A percentile compares a stretch with the other conserved stretches of the same genome.
Conservation (phyloP, 2,113 vertebrate genomes). For the Cryptomyrus ogoouensis region DNA sequence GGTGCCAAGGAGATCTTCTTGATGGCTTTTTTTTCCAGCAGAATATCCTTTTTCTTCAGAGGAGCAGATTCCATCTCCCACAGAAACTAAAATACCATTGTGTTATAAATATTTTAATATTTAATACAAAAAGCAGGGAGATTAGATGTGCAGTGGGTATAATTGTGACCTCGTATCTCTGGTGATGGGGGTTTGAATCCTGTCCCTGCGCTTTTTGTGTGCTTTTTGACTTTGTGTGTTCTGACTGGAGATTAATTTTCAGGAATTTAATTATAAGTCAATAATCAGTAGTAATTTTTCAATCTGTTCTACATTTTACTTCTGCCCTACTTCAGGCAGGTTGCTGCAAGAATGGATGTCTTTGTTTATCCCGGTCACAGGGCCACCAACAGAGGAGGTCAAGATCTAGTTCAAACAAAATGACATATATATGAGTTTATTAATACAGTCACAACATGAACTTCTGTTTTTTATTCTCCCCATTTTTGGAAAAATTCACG, state of each 20-base stretch:
- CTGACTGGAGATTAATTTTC: background rate
- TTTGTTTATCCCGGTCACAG: background rate
- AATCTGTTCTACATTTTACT: background rate
- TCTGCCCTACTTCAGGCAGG: background rate
- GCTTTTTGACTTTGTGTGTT: background rate
- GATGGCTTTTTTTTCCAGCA: background rate
- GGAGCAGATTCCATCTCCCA: background rate
- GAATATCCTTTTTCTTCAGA: background rate
- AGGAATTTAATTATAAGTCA: background rate
- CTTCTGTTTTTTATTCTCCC: background rate
- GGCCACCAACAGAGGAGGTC: background rate
- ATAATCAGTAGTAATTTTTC: background rate
- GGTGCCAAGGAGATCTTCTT: background rate
- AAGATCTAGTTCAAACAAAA: background rate
- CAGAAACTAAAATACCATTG: background rate
- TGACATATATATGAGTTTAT: background rate
- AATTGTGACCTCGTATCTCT: background rate
- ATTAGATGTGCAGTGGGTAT: background rate
- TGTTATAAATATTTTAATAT: background rate
- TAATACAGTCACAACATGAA: background rate
- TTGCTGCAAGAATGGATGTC: background rate
- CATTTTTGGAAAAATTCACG: background rate
- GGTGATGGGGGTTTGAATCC: background rate
- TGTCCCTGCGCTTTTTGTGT: background rate
- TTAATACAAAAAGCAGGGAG: background rate